A percentile compares a stretch with the other conserved stretches of the same genome.
phyloP scores from a whole-genome alignment of 2,797 vertebrate genomes.

The Poeciliopsis gracilis region DNA sequence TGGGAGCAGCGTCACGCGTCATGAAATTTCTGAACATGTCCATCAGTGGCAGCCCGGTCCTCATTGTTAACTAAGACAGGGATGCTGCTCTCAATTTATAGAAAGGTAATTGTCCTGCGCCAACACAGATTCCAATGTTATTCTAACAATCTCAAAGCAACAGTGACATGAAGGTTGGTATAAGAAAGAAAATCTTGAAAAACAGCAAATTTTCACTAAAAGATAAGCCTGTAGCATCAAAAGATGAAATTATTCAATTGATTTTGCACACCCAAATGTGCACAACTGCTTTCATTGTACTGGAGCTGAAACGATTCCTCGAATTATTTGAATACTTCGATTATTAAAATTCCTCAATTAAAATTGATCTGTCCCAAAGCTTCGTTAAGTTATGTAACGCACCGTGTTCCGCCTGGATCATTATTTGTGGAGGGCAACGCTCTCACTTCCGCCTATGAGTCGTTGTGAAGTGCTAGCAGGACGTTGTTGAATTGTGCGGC shows the following conservation, averaged over 20 bases:
- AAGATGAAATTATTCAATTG: not conserved
- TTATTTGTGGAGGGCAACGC: too few species aligned
- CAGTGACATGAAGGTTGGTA: not conserved
- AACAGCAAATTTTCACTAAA: not conserved
- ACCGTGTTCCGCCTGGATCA: too few species aligned
- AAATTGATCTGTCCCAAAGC: too few species aligned
- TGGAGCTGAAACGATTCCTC: too few species aligned
- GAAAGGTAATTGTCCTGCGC: not conserved
- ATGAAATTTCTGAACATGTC: not conserved
- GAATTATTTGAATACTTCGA: too few species aligned
- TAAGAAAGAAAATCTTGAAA: not conserved
- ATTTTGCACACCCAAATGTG: not conserved
- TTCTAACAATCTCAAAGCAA: not conserved
- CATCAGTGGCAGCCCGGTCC: not conserved
- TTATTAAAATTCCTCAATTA: too few species aligned
- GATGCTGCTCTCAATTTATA: not conserved
- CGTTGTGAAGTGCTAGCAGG: too few species aligned
- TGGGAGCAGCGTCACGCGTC: not conserved
- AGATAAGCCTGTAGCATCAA: not conserved
- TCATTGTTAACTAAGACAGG: not conserved
- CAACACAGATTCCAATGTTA: fast-evolving
- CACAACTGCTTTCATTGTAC: not conserved
- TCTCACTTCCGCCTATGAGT: too few species aligned
- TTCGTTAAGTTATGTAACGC: too few species aligned
- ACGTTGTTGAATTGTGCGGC: too few species aligned